phyloP scores from a whole-genome alignment of 2,113 vertebrate species.

The Anhinga anhinga region DNA sequence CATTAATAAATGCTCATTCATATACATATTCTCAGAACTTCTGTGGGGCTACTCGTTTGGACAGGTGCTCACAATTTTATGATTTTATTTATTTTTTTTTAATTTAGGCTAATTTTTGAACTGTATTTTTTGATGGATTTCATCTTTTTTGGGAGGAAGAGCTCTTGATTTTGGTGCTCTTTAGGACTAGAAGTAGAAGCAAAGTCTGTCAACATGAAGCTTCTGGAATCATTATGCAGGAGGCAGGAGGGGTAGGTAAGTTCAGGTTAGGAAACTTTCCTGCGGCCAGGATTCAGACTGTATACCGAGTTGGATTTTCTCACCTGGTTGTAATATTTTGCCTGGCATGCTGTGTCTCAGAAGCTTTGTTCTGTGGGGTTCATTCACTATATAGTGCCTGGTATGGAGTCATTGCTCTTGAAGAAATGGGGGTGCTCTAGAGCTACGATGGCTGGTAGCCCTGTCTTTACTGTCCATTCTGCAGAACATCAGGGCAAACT shows the following conservation, averaged over 20 bases:
- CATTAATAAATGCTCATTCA: not conserved
- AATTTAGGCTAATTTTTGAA: not conserved
- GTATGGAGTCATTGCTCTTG: not conserved
- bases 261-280: not conserved
- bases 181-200: not conserved
- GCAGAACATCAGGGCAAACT: not conserved
- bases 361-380: not conserved
- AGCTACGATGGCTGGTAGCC: not conserved
- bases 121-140: not conserved
- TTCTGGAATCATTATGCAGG: not conserved
- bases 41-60: not conserved
- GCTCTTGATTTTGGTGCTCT: not conserved
- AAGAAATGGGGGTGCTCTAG: not conserved
- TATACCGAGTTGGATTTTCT: not conserved
- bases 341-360: not conserved
- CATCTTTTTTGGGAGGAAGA: not conserved
- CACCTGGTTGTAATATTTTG: not conserved
- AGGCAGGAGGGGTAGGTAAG: not conserved
- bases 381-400: not conserved
- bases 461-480: not conserved
- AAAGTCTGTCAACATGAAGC: not conserved
- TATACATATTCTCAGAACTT: not conserved
- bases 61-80: not conserved
- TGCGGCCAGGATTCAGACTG: not conserved
- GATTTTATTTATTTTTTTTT: not conserved